phyloP scores from a whole-genome alignment of 2,888 invertebrate species.

The Patella caerulea region DNA sequence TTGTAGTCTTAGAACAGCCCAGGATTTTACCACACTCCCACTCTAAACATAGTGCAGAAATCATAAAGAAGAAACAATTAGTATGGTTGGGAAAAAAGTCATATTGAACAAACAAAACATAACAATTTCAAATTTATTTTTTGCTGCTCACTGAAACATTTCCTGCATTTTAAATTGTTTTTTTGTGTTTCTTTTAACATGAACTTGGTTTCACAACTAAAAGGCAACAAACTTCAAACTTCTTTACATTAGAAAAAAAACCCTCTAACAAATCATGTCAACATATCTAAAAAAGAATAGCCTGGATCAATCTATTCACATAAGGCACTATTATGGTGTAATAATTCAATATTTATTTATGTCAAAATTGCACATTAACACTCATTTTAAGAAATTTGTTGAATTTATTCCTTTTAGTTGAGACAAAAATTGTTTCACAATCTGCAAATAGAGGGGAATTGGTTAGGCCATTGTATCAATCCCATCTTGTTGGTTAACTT shows the following conservation, averaged over 20 bases:
- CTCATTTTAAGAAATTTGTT: background rate
- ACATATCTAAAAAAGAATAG: too few species aligned
- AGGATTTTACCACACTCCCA: conserved; percentile 13
- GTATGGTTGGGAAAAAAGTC: conserved; percentile 2
- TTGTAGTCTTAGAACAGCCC: conserved; percentile 9
- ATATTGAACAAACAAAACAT: conserved; percentile 6
- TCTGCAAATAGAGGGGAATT: conserved; percentile 10
- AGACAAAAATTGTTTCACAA: background rate
- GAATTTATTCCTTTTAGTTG: background rate
- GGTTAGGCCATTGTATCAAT: background rate
- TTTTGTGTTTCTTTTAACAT: background rate
- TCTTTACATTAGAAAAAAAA: too few species aligned
- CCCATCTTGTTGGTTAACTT: background rate
- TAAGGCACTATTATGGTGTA: too few species aligned
- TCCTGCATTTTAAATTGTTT: background rate
- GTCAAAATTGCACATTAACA: too few species aligned
- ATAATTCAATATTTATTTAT: too few species aligned
- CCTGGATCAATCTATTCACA: too few species aligned
- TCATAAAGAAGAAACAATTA: conserved; percentile 18
- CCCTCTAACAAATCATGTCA: too few species aligned
- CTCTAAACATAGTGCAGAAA: conserved; percentile 15
- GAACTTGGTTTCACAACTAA: conserved; percentile 1
- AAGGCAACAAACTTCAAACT: background rate
- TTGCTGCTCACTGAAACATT: conserved; percentile 4
- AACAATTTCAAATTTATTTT: background rate